These are phyloP conservation scores for Podotricha telesiphe DNA, from an alignment of 2,888 invertebrate genomes.

Conservation along the genomic window DNA sequence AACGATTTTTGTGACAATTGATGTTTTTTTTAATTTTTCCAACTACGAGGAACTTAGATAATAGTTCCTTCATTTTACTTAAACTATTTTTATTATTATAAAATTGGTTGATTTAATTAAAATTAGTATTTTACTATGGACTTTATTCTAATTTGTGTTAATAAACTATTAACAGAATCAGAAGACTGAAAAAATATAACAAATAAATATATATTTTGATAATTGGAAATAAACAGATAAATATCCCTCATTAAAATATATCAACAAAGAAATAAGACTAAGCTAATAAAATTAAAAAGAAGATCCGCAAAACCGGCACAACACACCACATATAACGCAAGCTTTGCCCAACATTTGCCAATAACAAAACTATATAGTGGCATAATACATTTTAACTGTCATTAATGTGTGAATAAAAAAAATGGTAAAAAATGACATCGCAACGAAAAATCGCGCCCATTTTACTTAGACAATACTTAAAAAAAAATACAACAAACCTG, in stretches of 20 bases:
- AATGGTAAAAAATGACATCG: background rate
- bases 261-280: background rate
- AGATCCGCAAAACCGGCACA: background rate
- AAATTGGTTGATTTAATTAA: no score
- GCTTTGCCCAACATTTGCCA: background rate
- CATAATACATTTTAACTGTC: no score
- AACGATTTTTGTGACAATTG: background rate
- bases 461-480: background rate
- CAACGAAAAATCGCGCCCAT: conserved; percentile 6
- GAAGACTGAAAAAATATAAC: no score
- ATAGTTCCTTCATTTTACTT: no score
- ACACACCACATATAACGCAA: background rate
- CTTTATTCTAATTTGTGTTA: no score
- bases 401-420: background rate
- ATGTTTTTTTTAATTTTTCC: background rate
- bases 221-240: no score
- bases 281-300: background rate
- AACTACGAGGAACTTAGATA: no score
- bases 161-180: no score
- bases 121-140: no score
- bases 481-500: conserved; percentile 42
- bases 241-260: background rate
- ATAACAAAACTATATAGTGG: background rate
- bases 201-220: background rate
- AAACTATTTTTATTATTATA: no score